Percentiles rank a stretch among this genome's conserved stretches.
Conservation (phyloP, 1,140 invertebrate genomes). For the Drosophila ironensis region DNA sequence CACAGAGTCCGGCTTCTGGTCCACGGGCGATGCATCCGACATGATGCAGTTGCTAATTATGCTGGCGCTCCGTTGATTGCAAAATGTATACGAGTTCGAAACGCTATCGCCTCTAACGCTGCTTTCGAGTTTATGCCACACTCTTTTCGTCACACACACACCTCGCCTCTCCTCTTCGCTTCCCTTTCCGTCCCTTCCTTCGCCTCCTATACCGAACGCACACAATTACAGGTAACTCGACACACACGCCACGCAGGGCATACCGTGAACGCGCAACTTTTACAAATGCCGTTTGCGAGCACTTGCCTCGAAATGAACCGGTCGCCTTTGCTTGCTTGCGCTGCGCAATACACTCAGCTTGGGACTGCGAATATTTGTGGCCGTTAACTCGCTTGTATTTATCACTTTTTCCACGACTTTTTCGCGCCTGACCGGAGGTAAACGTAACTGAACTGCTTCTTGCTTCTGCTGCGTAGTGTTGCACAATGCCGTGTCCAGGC, state of each 20-base stretch:
- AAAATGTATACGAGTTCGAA: constrained; percentile 51
- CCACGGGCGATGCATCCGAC: constrained; percentile 61
- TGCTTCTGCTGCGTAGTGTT: constrained; percentile 36
- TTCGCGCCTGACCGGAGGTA: constrained; percentile 18
- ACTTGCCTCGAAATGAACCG: constrained; percentile 16
- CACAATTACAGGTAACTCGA: constrained; percentile 67
- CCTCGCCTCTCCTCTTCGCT: constrained; percentile 6
- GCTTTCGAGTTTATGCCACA: constrained; percentile 47
- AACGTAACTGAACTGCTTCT: constrained; percentile 70
- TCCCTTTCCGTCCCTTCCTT: too few relatives aligned
- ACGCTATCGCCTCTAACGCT: constrained; percentile 32
- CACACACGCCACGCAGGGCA: constrained; percentile 71
- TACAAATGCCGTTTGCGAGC: constrained; percentile 40
- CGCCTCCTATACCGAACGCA: too few relatives aligned
- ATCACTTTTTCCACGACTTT: constrained; percentile 30
- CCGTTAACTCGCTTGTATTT: constrained; percentile 27
- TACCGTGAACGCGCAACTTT: constrained; percentile 72
- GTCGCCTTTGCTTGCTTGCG: not conserved
- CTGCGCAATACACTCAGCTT: constrained; percentile 14
- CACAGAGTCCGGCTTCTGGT: constrained; percentile 53
- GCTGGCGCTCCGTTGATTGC: constrained; percentile 31
- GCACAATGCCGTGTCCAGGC: constrained; percentile 27
- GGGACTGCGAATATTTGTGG: constrained; percentile 26
- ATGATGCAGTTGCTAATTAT: constrained; percentile 22
- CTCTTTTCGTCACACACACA: constrained; percentile 19